Percentiles rank a stretch among this genome's conserved stretches.
Conservation (phyloP, 2,113 vertebrate genomes). For the Eclectus roratus region DNA sequence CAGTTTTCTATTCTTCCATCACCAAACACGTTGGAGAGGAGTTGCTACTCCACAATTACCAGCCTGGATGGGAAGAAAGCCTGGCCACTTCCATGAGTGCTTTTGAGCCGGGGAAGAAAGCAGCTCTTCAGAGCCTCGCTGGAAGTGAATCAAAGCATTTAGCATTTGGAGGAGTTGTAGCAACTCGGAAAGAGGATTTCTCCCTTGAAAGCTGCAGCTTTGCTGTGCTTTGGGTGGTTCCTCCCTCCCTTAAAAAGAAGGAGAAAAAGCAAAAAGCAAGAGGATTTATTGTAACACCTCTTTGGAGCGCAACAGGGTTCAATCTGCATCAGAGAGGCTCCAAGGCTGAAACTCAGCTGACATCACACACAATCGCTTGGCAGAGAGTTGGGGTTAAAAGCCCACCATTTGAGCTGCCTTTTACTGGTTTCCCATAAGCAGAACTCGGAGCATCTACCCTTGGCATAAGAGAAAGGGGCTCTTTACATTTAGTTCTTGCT, state of each 20-base stretch:
- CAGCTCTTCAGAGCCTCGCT: background rate
- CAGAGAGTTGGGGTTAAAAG: background rate
- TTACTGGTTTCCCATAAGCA: background rate
- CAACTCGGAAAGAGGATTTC: constrained; percentile 34
- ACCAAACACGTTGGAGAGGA: background rate
- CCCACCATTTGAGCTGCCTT: background rate
- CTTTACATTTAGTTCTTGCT: background rate
- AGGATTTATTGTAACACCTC: background rate
- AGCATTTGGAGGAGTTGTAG: background rate
- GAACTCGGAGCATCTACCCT: background rate
- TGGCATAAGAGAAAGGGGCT: background rate
- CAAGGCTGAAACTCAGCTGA: constrained; percentile 7
- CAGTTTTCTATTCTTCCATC: background rate
- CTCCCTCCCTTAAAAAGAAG: background rate
- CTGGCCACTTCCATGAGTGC: background rate
- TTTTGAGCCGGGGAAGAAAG: background rate
- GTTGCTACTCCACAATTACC: constrained; percentile 16
- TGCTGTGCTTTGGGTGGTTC: background rate
- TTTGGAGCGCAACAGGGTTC: background rate
- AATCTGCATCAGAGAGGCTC: background rate
- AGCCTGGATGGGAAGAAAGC: background rate
- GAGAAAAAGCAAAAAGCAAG: background rate
- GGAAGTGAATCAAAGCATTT: background rate
- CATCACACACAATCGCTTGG: background rate
- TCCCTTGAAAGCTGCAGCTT: background rate